These are phyloP conservation scores for Bungarus multicinctus DNA, from an alignment of 2,113 vertebrate species.

Conservation along the genomic window DNA sequence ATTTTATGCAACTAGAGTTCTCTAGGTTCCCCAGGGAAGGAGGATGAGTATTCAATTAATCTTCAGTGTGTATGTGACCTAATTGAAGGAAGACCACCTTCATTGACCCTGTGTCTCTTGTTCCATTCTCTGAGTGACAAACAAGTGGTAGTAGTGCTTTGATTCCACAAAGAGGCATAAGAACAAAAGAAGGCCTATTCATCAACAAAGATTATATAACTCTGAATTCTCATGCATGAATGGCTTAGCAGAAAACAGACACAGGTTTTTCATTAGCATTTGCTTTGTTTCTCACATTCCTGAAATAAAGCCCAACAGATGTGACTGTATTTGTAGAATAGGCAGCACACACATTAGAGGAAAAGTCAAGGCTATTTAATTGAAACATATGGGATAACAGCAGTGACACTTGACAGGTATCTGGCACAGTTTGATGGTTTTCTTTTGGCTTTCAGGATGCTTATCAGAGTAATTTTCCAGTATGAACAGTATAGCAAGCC, in stretches of 20 bases:
- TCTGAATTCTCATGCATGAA: not conserved
- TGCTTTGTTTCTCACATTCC: not conserved
- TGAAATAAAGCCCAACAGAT: slow-evolving; percentile 4
- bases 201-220: not conserved
- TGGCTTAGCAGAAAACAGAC: slow-evolving; percentile 3
- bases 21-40: not conserved
- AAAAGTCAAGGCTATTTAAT: not conserved
- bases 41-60: not conserved
- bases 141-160: not conserved
- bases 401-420: fast-evolving
- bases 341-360: not conserved
- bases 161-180: not conserved
- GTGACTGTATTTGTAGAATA: not conserved
- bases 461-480: not conserved
- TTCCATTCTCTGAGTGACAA: not conserved
- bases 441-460: not conserved
- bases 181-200: not conserved
- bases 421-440: not conserved
- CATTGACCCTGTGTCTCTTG: not conserved
- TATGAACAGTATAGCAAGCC: not conserved
- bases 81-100: not conserved
- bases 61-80: not conserved
- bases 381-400: not conserved
- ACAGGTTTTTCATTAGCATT: not conserved
- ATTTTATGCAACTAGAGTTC: not conserved